A percentile compares a stretch with the other conserved stretches of the same genome.
These are phyloP conservation scores for Cardiocondyla obscurior DNA, from an alignment of 1,140 invertebrate species.

Conservation along the genomic window DNA sequence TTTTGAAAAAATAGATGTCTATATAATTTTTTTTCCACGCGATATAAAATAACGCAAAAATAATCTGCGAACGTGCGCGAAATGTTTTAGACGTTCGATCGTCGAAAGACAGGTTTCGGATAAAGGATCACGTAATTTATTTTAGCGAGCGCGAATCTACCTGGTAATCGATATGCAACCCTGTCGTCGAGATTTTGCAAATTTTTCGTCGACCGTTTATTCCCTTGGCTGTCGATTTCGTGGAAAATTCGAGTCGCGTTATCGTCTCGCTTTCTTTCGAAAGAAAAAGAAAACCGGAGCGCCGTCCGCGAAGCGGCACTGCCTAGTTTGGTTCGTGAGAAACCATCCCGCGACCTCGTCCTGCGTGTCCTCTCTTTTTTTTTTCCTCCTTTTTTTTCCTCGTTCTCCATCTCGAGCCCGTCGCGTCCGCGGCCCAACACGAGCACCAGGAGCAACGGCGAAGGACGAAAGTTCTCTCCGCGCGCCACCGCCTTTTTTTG, in stretches of 20 bases:
- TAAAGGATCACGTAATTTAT: neutral
- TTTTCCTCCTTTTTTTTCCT: neutral
- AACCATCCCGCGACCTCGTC: slow-evolving; percentile 62
- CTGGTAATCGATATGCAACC: neutral
- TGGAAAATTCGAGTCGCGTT: slow-evolving; percentile 53
- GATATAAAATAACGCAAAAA: too few relatives aligned
- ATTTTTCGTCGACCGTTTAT: slow-evolving; percentile 1
- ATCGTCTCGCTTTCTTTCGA: slow-evolving; percentile 49
- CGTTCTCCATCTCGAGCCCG: neutral
- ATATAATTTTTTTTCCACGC: too few relatives aligned
- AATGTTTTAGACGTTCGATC: neutral
- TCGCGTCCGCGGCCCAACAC: slow-evolving; percentile 21
- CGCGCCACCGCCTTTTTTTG: slow-evolving; percentile 60
- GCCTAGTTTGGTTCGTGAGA: slow-evolving; percentile 75
- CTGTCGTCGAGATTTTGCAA: neutral
- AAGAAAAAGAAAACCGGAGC: slow-evolving; percentile 39
- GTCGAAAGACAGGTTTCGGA: too few relatives aligned
- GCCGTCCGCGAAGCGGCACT: slow-evolving; percentile 48
- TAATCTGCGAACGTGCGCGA: too few relatives aligned
- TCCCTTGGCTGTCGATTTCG: neutral
- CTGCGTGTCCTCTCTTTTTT: slow-evolving; percentile 10
- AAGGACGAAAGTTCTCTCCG: slow-evolving; percentile 67
- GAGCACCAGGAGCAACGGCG: slow-evolving; percentile 53
- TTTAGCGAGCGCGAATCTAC: neutral
- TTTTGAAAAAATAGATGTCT: neutral